Evolutionary conservation across 2,888 invertebrate genomes (phyloP).

Genomic region (Lycaena phlaeas): DNA sequence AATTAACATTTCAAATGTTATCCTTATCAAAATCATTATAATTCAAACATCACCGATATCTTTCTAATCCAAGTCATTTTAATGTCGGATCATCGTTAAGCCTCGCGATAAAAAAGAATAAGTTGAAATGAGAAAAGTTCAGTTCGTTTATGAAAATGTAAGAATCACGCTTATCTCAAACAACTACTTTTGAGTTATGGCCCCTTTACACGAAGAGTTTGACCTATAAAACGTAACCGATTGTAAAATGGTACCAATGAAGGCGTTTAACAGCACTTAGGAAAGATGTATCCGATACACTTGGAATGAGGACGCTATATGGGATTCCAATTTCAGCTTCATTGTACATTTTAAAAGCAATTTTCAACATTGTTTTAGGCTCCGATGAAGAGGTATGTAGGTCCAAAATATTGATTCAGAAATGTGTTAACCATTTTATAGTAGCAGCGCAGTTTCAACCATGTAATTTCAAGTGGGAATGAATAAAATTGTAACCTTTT

Average conservation of each 20-base stretch:
- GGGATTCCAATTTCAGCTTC: too few relatives aligned
- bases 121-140: constrained; percentile 68
- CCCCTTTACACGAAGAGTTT: constrained; percentile 16
- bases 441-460: too few relatives aligned
- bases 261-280: not conserved
- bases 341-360: too few relatives aligned
- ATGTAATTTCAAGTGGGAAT: too few relatives aligned
- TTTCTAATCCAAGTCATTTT: constrained; percentile 22
- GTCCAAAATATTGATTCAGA: too few relatives aligned
- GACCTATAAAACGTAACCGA: constrained; percentile 12
- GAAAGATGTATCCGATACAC: not conserved
- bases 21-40: not conserved
- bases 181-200: constrained; percentile 56
- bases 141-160: constrained; percentile 61
- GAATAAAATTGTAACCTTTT: too few relatives aligned
- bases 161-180: constrained; percentile 55
- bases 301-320: too few relatives aligned
- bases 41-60: constrained; percentile 8
- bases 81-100: constrained; percentile 42
- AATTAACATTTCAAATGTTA: not conserved
- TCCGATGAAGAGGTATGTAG: too few relatives aligned
- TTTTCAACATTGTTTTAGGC: too few relatives aligned
- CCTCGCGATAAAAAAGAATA: constrained; percentile 46
- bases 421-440: too few relatives aligned
- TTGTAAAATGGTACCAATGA: constrained; percentile 1